Conservation (phyloP, 2,888 invertebrate genomes). For the Lumbricus terrestris region DNA sequence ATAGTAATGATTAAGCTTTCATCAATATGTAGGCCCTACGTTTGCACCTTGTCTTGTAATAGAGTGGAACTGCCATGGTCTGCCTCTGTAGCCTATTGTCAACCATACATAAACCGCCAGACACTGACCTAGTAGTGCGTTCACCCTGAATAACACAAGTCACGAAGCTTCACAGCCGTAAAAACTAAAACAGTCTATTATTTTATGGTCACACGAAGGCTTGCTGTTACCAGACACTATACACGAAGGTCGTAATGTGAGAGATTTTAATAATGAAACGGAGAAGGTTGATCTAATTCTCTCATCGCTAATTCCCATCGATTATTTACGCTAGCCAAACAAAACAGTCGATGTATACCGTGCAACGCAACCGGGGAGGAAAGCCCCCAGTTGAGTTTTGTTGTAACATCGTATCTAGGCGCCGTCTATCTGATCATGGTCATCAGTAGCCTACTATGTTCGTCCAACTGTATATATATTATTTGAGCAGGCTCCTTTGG, state of each 20-base stretch:
- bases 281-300: background rate
- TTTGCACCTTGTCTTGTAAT: background rate
- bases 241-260: background rate
- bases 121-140: background rate
- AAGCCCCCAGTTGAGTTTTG: background rate
- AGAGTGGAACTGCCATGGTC: background rate
- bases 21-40: too few species aligned
- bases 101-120: background rate
- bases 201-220: too few species aligned
- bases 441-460: background rate
- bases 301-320: background rate
- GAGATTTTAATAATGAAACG: background rate
- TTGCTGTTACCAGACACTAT: background rate
- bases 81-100: background rate
- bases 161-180: background rate
- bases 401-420: background rate
- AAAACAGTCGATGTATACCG: background rate
- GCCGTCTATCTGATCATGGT: too few species aligned
- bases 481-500: background rate
- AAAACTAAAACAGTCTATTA: too few species aligned
- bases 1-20: too few species aligned
- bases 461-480: background rate
- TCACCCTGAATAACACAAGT: background rate
- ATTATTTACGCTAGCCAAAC: slow-evolving; percentile 3
- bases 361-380: background rate